Evolutionary conservation across 2,113 vertebrate genomes (phyloP), one percentile per base, ranked within the genome.

Genomic region (Brachypteracias leptosomus): DNA sequence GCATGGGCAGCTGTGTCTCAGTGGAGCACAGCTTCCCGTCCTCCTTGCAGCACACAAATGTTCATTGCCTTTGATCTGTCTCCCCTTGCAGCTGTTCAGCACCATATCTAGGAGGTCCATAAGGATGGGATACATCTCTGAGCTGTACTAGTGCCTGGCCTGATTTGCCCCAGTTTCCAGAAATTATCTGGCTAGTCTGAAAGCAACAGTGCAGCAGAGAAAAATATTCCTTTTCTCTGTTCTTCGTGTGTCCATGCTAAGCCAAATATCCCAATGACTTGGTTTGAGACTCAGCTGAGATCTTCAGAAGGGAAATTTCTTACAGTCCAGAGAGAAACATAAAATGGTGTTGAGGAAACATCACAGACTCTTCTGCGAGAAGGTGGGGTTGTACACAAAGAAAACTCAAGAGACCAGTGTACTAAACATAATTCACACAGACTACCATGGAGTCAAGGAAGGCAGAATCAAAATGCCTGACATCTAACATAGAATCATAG

Each of bases 141-240:
- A 95, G 88, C 68, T 96, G 57, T 92, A 57, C 89, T 90, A 61
- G 40, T 84, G 79, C 52, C 76, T 75, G 73, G 68, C 12, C 52
- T 84, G 73, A 67, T 24, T 86, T 78, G 76, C 77, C 83, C 83
- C 70, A 95, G 55, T 89, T 95, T 96, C 75, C 84, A 89, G 54
- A 72, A 89, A 75, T 18, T 7, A 93, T 81, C 65, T 76, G 81
- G 26, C 47, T 77, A 62, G n/a, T 78, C 36, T 73, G 74, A 90
- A 85, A 92, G 44, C 28, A 62, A 42, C 57, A 82, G 49, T 51
- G 21, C 66, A 91, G n/a, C 59, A 80, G 47, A 82, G 47, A 59
- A 77, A n/a, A 80, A 13, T 77, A 83, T 77, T n/a, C 8, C 38
- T 31, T 92, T 91, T 80, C 47, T 63, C 63, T 71, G 24, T 74